Percentiles rank a stretch among this genome's conserved stretches.
phyloP scores from a whole-genome alignment of 2,797 vertebrate species.

The Silurus aristotelis region DNA sequence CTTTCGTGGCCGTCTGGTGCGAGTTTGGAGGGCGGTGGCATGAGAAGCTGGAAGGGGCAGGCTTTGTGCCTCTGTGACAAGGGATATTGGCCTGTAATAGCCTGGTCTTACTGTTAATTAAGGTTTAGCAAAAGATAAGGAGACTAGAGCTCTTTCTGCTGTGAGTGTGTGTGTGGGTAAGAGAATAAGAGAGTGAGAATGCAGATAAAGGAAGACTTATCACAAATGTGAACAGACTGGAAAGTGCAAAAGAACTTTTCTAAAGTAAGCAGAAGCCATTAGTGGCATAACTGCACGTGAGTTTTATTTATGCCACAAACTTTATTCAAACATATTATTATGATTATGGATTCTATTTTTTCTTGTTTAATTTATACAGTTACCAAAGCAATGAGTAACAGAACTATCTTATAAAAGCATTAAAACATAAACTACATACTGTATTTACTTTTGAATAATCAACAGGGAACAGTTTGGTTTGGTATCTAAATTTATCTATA shows the following conservation, averaged over 20 bases:
- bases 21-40: constrained; percentile 12
- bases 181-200: constrained; percentile 28
- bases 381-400: neutral
- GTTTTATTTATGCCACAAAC: neutral
- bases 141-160: constrained; percentile 62
- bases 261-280: neutral
- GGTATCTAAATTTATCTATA: neutral
- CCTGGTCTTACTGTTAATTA: constrained; percentile 74
- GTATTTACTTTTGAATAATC: neutral
- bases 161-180: constrained; percentile 50
- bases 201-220: constrained; percentile 70
- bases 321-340: neutral
- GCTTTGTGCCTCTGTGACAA: constrained; percentile 72
- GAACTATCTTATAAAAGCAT: neutral
- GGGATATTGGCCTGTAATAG: constrained; percentile 75
- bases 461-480: neutral
- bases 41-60: constrained; percentile 49
- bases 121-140: constrained; percentile 71
- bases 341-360: neutral
- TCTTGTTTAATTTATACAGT: neutral
- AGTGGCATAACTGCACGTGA: constrained; percentile 6
- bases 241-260: constrained; percentile 12
- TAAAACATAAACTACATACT: neutral
- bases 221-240: constrained; percentile 16
- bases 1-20: constrained; percentile 53